Evolutionary conservation across 1,140 invertebrate species (phyloP), one percentile per base, ranked within the genome.

Genomic region (Nautilus pompilius): DNA sequence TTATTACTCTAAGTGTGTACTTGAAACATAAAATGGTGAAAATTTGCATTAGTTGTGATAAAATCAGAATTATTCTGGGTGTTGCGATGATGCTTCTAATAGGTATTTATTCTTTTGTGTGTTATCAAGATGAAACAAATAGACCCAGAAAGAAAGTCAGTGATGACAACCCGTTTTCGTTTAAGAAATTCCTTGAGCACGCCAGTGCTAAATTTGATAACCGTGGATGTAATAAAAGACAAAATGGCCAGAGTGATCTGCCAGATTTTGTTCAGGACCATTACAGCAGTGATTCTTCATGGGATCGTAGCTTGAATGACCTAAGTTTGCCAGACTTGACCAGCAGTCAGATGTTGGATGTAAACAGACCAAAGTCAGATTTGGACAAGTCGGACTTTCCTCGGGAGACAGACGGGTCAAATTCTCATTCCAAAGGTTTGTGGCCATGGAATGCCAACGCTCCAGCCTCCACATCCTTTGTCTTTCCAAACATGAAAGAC

Each of bases 191-290:
- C 64, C 57, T 80, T 20, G 33, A 63, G 26, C 26, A 46, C 20
- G 29, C 29, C 15, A 32, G 33, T 29, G 28, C 54, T 22, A 30
- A 29, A 20, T n/a, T n/a, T n/a, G n/a, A n/a, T n/a, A n/a, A n/a
- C n/a, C n/a, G n/a, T n/a, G n/a, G n/a, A n/a, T n/a, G n/a, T n/a
- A n/a, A 13, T 5, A 5, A 32, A 4, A 17, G 30, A 17, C 29
- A 57, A n/a, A 30, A 5, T n/a, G 30, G 55, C 41, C 69, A 71
- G 55, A 69, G 71, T 22, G 76, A 78, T 48, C 63, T 80, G 28
- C 78, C 78, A 45, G 78, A 80, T 51, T 80, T 80, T 71, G 76
- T 80, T 0, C 76, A 78, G 45, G 73, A 76, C 63, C 78, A 77
- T 68, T 75, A 70, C 45, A 69, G 33, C 45, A 67, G 66, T 20